These are phyloP conservation scores for Himalopsyche phryganea DNA, from an alignment of 1,140 invertebrate genomes.

Conservation along the genomic window DNA sequence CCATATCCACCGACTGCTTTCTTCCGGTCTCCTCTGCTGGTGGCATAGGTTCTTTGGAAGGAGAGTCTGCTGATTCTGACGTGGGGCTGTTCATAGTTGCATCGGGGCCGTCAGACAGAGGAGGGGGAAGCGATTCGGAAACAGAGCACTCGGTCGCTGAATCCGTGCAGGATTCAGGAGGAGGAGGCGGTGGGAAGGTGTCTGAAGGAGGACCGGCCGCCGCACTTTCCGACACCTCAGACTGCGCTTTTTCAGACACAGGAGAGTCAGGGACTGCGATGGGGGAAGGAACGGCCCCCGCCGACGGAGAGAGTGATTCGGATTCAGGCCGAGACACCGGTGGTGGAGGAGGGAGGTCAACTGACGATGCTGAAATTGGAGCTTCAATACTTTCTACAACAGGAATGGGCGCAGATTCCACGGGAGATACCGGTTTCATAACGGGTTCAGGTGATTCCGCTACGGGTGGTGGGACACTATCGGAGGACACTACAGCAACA, in stretches of 20 bases:
- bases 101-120: slow-evolving; percentile 28
- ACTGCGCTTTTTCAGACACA: slow-evolving; percentile 18
- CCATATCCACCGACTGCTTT: background rate
- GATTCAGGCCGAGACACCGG: background rate
- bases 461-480: no score
- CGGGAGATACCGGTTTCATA: background rate
- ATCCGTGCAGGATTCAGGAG: slow-evolving; percentile 29
- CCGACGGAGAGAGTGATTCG: background rate
- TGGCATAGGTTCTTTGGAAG: slow-evolving; percentile 14
- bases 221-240: slow-evolving; percentile 24
- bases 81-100: slow-evolving; percentile 28
- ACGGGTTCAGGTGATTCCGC: background rate
- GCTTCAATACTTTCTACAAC: background rate
- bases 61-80: slow-evolving; percentile 26
- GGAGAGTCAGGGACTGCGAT: slow-evolving; percentile 14
- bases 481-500: slow-evolving; percentile 33
- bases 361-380: background rate
- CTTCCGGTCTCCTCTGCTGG: slow-evolving; percentile 4
- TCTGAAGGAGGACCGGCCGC: slow-evolving; percentile 20
- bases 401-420: background rate
- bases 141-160: slow-evolving; percentile 28
- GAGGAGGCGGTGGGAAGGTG: slow-evolving; percentile 29
- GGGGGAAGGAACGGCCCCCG: background rate
- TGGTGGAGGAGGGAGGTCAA: background rate
- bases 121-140: slow-evolving; percentile 30